phyloP scores from a whole-genome alignment of 2,888 invertebrate species.

The Chorisops tibialis region DNA sequence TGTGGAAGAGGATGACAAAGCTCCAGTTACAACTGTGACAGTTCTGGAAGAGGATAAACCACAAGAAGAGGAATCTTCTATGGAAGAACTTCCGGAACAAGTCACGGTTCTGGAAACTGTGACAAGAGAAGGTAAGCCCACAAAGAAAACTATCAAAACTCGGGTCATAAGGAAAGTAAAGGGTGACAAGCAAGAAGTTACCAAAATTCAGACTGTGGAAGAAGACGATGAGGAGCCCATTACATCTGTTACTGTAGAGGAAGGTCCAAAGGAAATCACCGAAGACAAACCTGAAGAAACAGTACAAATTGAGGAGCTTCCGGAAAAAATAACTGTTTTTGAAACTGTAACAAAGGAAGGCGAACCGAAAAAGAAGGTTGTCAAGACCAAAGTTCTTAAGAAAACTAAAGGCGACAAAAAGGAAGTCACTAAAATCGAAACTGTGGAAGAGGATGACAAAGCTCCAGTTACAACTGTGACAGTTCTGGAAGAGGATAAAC shows the following conservation, averaged over 20 bases:
- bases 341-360: conserved; percentile 36
- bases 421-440: conserved; percentile 49
- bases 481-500: conserved; percentile 38
- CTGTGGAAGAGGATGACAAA: conserved; percentile 48
- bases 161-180: conserved; percentile 39
- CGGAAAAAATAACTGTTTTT: conserved; percentile 36
- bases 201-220: conserved; percentile 43
- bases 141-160: conserved; percentile 42
- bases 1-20: conserved; percentile 47
- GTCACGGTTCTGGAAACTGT: conserved; percentile 30
- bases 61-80: conserved; percentile 39
- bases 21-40: conserved; percentile 43
- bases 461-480: conserved; percentile 44
- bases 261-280: conserved; percentile 27
- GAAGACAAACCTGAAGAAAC: conserved; percentile 23
- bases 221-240: conserved; percentile 45
- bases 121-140: conserved; percentile 38
- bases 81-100: conserved; percentile 47
- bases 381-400: conserved; percentile 44
- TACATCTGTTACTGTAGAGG: conserved; percentile 41
- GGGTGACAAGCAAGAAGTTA: conserved; percentile 41
- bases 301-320: conserved; percentile 40
- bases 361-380: conserved; percentile 40
- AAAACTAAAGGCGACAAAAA: conserved; percentile 46
- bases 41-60: conserved; percentile 38